Percentiles rank a stretch among this genome's conserved stretches.
These are phyloP conservation scores for Perdix hodgsoniae DNA, from an alignment of 2,797 vertebrate genomes.

Conservation along the genomic window DNA sequence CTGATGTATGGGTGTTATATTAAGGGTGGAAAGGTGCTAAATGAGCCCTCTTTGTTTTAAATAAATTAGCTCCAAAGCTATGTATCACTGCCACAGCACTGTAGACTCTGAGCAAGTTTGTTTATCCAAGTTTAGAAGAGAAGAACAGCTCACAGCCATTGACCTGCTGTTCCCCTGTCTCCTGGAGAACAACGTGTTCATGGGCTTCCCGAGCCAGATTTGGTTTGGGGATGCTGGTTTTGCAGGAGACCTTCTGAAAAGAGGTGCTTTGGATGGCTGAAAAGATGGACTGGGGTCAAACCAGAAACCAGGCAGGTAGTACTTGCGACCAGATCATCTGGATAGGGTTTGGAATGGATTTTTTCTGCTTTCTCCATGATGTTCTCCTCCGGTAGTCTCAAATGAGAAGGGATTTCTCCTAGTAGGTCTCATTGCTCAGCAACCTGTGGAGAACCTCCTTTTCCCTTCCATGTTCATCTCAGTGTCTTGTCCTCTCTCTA, in stretches of 20 bases:
- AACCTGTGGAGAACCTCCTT: background rate
- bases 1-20: conserved; percentile 81
- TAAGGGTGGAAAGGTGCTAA: conserved; percentile 83
- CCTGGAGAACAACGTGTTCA: background rate
- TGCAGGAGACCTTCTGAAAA: background rate
- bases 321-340: background rate
- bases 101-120: conserved; percentile 66
- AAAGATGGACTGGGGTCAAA: background rate
- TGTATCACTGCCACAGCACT: conserved; percentile 80
- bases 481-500: background rate
- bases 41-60: conserved; percentile 84
- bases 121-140: conserved; percentile 68
- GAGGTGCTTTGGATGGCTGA: background rate
- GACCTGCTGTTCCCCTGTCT: background rate
- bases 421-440: background rate
- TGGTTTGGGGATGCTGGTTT: background rate
- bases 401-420: background rate
- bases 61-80: conserved; percentile 81
- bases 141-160: background rate
- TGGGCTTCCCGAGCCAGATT: background rate
- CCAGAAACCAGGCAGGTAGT: background rate
- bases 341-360: background rate
- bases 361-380: background rate
- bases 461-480: rapidly evolving
- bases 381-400: background rate